These are phyloP conservation scores for Dexiosoma caninum DNA, from an alignment of 2,888 invertebrate genomes.

Conservation along the genomic window DNA sequence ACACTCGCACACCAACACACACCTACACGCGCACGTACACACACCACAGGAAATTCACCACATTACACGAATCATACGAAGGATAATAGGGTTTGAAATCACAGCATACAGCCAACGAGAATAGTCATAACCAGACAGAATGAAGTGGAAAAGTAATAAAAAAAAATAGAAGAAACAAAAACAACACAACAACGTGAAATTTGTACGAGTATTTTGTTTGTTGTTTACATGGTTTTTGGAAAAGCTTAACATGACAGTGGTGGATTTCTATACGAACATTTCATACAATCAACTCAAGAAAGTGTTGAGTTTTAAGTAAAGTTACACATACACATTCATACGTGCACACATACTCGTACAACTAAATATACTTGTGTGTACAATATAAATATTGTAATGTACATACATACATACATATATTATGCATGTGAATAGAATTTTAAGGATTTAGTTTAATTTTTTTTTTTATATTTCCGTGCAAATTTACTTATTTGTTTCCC, in stretches of 20 bases:
- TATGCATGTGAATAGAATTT: background rate
- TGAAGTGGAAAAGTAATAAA: background rate
- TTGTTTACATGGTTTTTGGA: slow-evolving; percentile 32
- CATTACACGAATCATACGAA: slow-evolving; percentile 37
- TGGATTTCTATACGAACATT: background rate
- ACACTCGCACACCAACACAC: slow-evolving; percentile 38
- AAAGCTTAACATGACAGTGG: slow-evolving; percentile 43
- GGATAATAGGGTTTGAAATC: slow-evolving; percentile 44
- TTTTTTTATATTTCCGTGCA: background rate
- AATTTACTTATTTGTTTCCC: no score
- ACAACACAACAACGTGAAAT: slow-evolving; percentile 53
- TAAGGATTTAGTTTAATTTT: background rate
- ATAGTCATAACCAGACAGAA: background rate
- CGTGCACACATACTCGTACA: slow-evolving; percentile 1
- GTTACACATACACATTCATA: background rate
- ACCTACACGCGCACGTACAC: slow-evolving; percentile 29
- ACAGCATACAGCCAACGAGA: slow-evolving; percentile 40
- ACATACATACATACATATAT: background rate
- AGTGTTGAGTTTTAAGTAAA: slow-evolving; percentile 43
- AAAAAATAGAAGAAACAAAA: background rate
- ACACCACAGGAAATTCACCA: slow-evolving; percentile 46
- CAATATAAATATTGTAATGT: background rate
- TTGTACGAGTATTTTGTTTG: slow-evolving; percentile 31
- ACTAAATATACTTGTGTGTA: background rate
- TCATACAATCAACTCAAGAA: slow-evolving; percentile 11